Percentiles rank a stretch among this genome's conserved stretches.
Evolutionary conservation across 2,888 invertebrate genomes (phyloP).

Genomic region (Tethea ocularis): DNA sequence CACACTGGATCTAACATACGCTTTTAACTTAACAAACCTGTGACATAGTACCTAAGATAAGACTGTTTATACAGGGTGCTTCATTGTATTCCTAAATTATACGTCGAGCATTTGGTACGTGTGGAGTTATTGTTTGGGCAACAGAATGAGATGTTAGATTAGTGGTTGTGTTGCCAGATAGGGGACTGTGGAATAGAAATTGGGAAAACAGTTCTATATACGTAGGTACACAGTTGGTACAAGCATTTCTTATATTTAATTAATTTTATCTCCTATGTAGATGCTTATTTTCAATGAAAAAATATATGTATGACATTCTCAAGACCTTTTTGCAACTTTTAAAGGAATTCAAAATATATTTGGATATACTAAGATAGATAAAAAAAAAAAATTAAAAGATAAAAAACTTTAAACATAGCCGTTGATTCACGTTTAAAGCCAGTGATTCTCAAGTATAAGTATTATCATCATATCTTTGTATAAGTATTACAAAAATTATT

Average conservation of each 20-base stretch:
- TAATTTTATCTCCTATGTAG: no score
- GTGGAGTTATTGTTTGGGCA: neutral
- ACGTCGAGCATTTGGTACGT: neutral
- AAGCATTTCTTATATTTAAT: neutral
- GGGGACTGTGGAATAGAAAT: neutral
- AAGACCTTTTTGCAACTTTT: no score
- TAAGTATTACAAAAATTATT: no score
- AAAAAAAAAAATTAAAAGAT: no score
- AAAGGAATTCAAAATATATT: no score
- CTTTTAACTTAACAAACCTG: neutral
- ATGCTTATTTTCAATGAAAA: no score
- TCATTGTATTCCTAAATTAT: conserved; percentile 3
- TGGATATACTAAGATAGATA: no score
- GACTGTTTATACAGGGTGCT: conserved; percentile 3
- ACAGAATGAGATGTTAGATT: conserved; percentile 4
- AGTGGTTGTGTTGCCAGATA: neutral
- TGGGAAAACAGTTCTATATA: neutral
- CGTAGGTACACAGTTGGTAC: neutral
- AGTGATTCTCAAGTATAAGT: no score
- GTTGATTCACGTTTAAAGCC: no score
- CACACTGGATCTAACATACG: neutral
- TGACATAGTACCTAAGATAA: neutral
- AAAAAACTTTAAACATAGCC: no score
- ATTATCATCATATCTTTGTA: no score
- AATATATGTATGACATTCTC: no score